These are phyloP conservation scores for Leptothorax acervorum DNA, from an alignment of 2,888 invertebrate genomes.

Conservation along the genomic window DNA sequence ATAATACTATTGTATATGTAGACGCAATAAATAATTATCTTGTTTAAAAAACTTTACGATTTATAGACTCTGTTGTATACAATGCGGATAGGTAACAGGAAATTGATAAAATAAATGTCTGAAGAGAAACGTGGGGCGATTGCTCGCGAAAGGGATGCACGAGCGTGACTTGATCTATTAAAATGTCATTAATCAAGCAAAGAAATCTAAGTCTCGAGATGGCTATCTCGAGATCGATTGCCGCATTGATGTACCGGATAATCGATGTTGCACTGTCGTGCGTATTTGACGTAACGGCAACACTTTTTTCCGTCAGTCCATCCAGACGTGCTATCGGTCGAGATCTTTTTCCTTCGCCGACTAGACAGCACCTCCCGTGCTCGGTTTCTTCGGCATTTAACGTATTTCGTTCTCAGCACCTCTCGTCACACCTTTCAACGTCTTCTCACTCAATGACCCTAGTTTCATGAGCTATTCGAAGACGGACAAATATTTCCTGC, in stretches of 20 bases:
- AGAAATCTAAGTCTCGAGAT: slow-evolving; percentile 15
- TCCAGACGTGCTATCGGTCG: slow-evolving; percentile 49
- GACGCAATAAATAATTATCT: neutral
- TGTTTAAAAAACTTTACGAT: neutral
- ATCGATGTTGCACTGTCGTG: slow-evolving; percentile 54
- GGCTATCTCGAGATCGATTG: slow-evolving; percentile 30
- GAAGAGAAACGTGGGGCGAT: neutral
- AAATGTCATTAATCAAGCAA: slow-evolving; percentile 28
- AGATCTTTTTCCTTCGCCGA: slow-evolving; percentile 42
- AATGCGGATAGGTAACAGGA: neutral
- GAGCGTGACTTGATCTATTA: slow-evolving; percentile 47
- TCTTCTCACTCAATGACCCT: neutral
- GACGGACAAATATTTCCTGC: neutral
- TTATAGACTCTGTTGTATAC: neutral
- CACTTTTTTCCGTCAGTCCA: slow-evolving; percentile 52
- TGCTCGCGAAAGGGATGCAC: slow-evolving; percentile 20
- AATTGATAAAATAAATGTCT: slow-evolving; percentile 27
- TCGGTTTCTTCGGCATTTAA: slow-evolving; percentile 25
- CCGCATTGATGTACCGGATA: slow-evolving; percentile 19
- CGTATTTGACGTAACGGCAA: slow-evolving; percentile 54
- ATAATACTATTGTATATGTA: neutral
- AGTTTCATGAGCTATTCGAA: slow-evolving; percentile 1
- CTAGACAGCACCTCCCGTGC: slow-evolving; percentile 48
- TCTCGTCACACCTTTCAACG: slow-evolving; percentile 17
- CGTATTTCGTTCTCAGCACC: slow-evolving; percentile 20